These are phyloP conservation scores for Mionectes macconnelli DNA, from an alignment of 2,113 vertebrate genomes.

Conservation along the genomic window DNA sequence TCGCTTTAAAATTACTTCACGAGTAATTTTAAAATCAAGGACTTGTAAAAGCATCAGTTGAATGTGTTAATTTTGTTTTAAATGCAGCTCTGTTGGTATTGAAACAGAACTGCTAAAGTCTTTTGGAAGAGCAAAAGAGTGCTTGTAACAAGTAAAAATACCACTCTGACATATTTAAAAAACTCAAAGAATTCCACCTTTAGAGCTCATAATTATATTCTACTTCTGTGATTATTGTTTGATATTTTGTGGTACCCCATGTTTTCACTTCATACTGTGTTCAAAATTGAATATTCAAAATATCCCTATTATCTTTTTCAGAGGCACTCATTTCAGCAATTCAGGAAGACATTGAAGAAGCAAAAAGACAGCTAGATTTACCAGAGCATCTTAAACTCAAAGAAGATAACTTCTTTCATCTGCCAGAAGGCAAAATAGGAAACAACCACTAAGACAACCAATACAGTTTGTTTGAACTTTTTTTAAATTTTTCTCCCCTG, in stretches of 20 bases:
- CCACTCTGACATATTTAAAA: not conserved
- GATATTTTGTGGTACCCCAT: not conserved
- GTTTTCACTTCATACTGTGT: not conserved
- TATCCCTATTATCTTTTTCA: constrained; percentile 39
- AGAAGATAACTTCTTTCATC: constrained; percentile 87
- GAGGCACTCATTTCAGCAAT: constrained; percentile 91
- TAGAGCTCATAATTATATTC: not conserved
- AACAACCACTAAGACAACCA: constrained; percentile 79
- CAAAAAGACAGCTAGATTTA: constrained; percentile 84
- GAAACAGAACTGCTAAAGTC: not conserved
- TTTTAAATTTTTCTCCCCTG: not conserved
- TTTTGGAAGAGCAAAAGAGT: not conserved
- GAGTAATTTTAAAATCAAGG: not conserved
- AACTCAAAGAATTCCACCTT: not conserved
- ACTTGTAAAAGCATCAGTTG: not conserved
- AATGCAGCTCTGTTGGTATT: not conserved
- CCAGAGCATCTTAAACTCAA: constrained; percentile 88
- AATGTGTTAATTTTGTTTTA: not conserved
- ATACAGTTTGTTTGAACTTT: not conserved
- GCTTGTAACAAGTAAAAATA: not conserved
- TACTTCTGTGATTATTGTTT: not conserved
- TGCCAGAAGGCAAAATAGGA: constrained; percentile 70
- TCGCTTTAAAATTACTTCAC: too few species aligned
- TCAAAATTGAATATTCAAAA: not conserved
- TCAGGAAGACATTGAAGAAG: constrained; percentile 90